A percentile compares a stretch with the other conserved stretches of the same genome.
phyloP scores from a whole-genome alignment of 2,113 vertebrate genomes.

The Xyliphius kryptos region DNA sequence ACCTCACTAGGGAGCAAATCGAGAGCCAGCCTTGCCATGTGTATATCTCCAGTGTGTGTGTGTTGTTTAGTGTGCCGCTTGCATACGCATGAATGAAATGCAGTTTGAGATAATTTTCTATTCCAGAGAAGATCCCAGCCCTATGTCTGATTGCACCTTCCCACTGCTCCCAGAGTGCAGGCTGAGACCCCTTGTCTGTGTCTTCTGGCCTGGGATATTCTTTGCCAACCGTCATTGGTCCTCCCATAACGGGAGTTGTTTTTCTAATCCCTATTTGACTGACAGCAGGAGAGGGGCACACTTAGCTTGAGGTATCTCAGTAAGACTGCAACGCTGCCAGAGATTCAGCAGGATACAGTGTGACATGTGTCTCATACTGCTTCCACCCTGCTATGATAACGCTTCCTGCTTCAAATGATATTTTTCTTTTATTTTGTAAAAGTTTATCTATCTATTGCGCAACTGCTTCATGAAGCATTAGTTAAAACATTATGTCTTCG shows the following conservation, averaged over 20 bases:
- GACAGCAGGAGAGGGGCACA: no score
- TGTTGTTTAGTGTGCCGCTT: constrained; percentile 15
- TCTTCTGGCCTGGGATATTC: constrained; percentile 54
- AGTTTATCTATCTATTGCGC: no score
- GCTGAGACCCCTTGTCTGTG: constrained; percentile 53
- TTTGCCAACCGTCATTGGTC: constrained; percentile 42
- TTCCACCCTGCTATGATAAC: not conserved
- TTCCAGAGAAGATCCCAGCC: constrained; percentile 24
- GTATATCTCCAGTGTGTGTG: no score
- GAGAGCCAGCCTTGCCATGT: constrained; percentile 15
- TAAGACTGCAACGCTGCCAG: constrained; percentile 1
- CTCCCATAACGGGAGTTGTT: constrained; percentile 50
- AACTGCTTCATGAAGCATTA: no score
- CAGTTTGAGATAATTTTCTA: constrained; percentile 19
- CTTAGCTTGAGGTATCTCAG: not conserved
- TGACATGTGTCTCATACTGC: constrained; percentile 13
- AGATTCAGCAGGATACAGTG: not conserved
- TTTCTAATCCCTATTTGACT: no score
- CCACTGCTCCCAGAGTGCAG: constrained; percentile 34
- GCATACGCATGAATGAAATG: constrained; percentile 14
- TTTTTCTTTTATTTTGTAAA: no score
- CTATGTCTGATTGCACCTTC: constrained; percentile 18
- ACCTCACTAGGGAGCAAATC: constrained; percentile 12
- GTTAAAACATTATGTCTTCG: no score
- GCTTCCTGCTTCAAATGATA: no score